Percentiles rank a stretch among this genome's conserved stretches.
Conservation (phyloP, 1,140 invertebrate species). For the Dufourea novaeangliae region DNA sequence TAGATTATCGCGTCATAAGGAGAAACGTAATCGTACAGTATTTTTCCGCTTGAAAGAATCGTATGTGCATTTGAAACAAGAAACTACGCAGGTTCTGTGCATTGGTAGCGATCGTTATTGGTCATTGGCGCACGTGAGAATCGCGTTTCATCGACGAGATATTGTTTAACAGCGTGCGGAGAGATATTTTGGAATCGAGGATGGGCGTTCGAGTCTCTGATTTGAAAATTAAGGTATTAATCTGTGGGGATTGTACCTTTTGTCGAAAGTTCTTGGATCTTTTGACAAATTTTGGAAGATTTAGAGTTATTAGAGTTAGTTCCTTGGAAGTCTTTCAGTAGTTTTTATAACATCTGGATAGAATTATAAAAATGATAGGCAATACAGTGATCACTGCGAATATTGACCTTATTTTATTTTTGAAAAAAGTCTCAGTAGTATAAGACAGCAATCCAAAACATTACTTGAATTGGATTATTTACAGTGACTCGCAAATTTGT, state of each 20-base stretch:
- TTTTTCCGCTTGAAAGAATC: background rate
- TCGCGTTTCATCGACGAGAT: constrained; percentile 3
- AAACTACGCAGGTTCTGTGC: background rate
- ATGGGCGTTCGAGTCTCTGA: background rate
- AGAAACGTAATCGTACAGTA: background rate
- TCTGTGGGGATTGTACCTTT: background rate
- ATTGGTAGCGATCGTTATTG: background rate
- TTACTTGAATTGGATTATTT: too few relatives aligned
- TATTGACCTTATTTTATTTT: too few relatives aligned
- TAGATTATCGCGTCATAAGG: background rate
- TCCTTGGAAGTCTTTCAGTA: too few relatives aligned
- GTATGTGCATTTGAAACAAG: constrained; percentile 5
- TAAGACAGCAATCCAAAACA: too few relatives aligned
- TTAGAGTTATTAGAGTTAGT: too few relatives aligned
- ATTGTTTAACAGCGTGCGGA: background rate
- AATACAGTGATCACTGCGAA: too few relatives aligned
- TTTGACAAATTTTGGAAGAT: background rate
- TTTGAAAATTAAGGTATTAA: background rate
- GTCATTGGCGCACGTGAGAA: constrained; percentile 18
- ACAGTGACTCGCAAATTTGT: too few relatives aligned
- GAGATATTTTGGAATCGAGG: background rate
- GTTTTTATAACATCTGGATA: too few relatives aligned
- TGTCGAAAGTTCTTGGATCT: background rate
- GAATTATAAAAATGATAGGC: too few relatives aligned
- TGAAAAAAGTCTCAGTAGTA: too few relatives aligned